These are phyloP conservation scores for Noctua janthe DNA, from an alignment of 2,888 invertebrate genomes.

Conservation along the genomic window DNA sequence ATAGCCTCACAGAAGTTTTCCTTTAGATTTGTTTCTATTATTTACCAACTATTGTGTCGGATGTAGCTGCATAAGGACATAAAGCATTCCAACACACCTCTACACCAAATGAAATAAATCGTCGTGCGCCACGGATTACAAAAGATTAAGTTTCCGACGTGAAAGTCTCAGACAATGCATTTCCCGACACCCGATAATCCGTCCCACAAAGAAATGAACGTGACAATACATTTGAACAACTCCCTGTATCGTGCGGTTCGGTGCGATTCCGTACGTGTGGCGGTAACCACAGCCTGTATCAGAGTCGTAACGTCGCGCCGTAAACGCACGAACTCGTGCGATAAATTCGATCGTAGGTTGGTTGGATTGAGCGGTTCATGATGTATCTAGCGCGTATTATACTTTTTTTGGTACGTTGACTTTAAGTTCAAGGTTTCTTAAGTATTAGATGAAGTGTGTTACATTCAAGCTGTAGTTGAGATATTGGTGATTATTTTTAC, in stretches of 20 bases:
- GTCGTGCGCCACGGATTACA: conserved; percentile 36
- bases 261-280: conserved; percentile 47
- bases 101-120: conserved; percentile 33
- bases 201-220: conserved; percentile 60
- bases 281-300: conserved; percentile 54
- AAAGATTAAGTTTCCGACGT: conserved; percentile 38
- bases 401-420: background rate
- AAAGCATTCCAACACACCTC: conserved; percentile 16
- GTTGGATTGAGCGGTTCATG: conserved; percentile 38
- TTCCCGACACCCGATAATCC: conserved; percentile 47
- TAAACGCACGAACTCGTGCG: conserved; percentile 60
- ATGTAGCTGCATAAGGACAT: background rate
- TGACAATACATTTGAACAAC: conserved; percentile 60
- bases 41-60: background rate
- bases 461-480: background rate
- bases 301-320: conserved; percentile 48
- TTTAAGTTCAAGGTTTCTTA: conserved; percentile 16
- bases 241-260: conserved; percentile 14
- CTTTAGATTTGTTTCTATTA: background rate
- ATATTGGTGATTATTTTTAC: background rate
- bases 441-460: background rate
- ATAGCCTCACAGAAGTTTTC: background rate
- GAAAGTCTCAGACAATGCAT: conserved; percentile 48
- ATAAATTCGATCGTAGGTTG: conserved; percentile 57
- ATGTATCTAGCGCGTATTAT: conserved; percentile 22